These are phyloP conservation scores for Pogonocichla stellata DNA, from an alignment of 2,113 vertebrate species.

Conservation along the genomic window DNA sequence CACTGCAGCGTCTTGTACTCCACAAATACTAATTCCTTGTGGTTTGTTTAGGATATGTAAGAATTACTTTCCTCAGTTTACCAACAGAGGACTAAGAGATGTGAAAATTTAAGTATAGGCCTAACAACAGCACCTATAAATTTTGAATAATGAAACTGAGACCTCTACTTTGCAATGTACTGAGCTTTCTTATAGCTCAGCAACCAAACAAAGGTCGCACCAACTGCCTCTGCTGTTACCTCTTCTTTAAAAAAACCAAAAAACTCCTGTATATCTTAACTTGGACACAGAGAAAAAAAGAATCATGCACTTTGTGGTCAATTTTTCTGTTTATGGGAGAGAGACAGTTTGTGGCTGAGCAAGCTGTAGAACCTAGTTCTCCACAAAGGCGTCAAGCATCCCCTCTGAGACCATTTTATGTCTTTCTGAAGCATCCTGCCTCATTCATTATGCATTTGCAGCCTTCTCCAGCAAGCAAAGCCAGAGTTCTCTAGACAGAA, in stretches of 20 bases:
- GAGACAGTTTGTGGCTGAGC: not conserved
- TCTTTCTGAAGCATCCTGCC: not conserved
- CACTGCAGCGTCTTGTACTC: not conserved
- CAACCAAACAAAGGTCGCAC: not conserved
- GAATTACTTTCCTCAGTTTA: not conserved
- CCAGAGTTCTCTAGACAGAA: not conserved
- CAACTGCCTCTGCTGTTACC: not conserved
- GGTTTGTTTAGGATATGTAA: not conserved
- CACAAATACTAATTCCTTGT: not conserved
- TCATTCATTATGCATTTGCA: slow-evolving; percentile 35
- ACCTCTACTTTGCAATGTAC: not conserved
- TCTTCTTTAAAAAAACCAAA: not conserved
- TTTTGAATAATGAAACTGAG: not conserved
- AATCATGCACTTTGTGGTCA: not conserved
- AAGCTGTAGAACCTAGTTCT: not conserved
- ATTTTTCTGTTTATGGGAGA: not conserved
- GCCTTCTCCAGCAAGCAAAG: not conserved
- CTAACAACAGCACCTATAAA: not conserved
- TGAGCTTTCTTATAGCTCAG: not conserved
- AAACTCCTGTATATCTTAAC: not conserved
- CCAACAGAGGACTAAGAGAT: not conserved
- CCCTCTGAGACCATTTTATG: not conserved
- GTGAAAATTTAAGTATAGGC: not conserved
- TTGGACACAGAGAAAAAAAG: not conserved
- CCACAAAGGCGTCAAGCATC: not conserved